A percentile compares a stretch with the other conserved stretches of the same genome.
phyloP scores from a whole-genome alignment of 2,888 invertebrate species.

The Linyphia triangularis region DNA sequence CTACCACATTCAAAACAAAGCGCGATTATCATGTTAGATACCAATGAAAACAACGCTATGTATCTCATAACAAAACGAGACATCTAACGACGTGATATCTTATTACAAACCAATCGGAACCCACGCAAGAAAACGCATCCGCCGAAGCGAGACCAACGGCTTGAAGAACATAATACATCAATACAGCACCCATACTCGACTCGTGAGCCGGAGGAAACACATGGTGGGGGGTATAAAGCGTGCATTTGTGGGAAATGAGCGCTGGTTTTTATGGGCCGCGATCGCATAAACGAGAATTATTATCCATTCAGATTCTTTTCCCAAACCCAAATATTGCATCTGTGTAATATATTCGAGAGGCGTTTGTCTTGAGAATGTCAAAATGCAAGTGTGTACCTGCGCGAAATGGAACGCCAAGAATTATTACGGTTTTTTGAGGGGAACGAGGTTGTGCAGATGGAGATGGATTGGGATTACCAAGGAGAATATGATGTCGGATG shows the following conservation, averaged over 20 bases:
- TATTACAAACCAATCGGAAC: not conserved
- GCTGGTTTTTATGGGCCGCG: conserved; percentile 66
- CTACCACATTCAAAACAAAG: not conserved
- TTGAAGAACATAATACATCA: conserved; percentile 28
- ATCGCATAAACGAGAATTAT: conserved; percentile 70
- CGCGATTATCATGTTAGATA: not conserved
- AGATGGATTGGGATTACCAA: not conserved
- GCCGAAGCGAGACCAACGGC: conserved; percentile 25
- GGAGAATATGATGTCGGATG: not conserved
- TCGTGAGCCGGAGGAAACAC: conserved; percentile 36
- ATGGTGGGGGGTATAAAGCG: conserved; percentile 34
- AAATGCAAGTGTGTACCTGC: not conserved
- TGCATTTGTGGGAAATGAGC: conserved; percentile 45
- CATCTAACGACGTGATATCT: no score
- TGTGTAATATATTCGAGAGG: conserved; percentile 47
- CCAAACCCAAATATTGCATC: conserved; percentile 27
- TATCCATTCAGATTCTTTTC: conserved; percentile 58
- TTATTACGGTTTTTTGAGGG: conserved; percentile 17
- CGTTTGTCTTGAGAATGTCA: conserved; percentile 44
- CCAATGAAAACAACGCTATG: not conserved
- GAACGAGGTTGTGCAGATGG: not conserved
- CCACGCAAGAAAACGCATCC: conserved; percentile 1
- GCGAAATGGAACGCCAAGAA: not conserved
- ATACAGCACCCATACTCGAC: conserved; percentile 11
- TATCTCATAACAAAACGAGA: not conserved